These are phyloP conservation scores for Craniophora ligustri DNA, from an alignment of 2,888 invertebrate genomes.

Conservation along the genomic window DNA sequence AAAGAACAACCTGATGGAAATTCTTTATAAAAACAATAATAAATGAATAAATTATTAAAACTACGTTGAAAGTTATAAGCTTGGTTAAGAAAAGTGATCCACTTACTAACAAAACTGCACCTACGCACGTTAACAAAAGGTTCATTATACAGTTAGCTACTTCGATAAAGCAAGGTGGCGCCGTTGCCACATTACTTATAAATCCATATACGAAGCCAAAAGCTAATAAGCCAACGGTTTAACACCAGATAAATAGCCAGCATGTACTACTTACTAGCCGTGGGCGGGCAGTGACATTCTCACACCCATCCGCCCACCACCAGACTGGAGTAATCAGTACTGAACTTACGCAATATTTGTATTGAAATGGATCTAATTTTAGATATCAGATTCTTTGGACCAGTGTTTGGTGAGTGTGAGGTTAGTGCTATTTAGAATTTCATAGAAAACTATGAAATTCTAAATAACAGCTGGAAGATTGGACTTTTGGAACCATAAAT, in stretches of 20 bases:
- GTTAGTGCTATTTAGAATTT: constrained; percentile 12
- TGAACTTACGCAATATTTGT: constrained; percentile 39
- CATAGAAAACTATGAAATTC: too few relatives aligned
- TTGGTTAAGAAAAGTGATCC: too few relatives aligned
- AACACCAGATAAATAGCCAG: constrained; percentile 35
- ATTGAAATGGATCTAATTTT: constrained; percentile 24
- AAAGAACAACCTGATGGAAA: too few relatives aligned
- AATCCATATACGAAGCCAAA: constrained; percentile 3
- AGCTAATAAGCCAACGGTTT: constrained; percentile 25
- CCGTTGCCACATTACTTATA: constrained; percentile 3
- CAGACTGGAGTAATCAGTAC: constrained; percentile 15
- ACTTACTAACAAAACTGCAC: neutral
- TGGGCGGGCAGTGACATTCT: constrained; percentile 54
- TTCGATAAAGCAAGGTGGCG: neutral
- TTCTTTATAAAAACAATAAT: too few relatives aligned
- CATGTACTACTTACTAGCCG: constrained; percentile 4
- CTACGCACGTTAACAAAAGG: neutral
- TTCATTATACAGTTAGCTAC: too few relatives aligned
- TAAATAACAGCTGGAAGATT: too few relatives aligned
- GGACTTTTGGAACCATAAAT: too few relatives aligned
- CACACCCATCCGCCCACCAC: constrained; percentile 53
- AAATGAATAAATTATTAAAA: too few relatives aligned
- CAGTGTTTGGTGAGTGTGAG: neutral
- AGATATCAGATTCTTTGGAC: too few relatives aligned
- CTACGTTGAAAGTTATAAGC: too few relatives aligned